Percentiles rank a stretch among this genome's conserved stretches.
Evolutionary conservation across 1,140 invertebrate genomes (phyloP).

Genomic region (Vanessa atalanta): DNA sequence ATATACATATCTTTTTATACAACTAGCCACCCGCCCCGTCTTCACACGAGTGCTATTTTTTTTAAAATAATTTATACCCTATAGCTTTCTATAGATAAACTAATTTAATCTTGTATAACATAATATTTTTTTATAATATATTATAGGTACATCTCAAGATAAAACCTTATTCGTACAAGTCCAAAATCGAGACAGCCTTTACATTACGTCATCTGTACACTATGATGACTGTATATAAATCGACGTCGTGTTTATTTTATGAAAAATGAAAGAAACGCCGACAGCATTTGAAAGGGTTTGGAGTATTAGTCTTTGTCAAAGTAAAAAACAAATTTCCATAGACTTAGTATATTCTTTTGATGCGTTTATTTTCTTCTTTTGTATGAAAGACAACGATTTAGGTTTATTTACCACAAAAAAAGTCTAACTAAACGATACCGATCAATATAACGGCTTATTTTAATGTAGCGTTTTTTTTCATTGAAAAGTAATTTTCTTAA

Average conservation of each 20-base stretch:
- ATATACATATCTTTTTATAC: no score
- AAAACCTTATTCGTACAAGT: no score
- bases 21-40: no score
- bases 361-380: background rate
- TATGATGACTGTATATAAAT: background rate
- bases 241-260: background rate
- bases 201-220: background rate
- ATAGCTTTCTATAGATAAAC: no score
- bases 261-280: slow-evolving; percentile 4
- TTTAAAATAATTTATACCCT: no score
- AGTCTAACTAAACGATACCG: background rate
- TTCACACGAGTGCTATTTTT: no score
- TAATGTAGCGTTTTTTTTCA: background rate
- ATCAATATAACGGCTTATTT: background rate
- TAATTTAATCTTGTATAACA: no score
- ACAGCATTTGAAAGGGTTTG: slow-evolving; percentile 3
- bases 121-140: no score
- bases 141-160: no score
- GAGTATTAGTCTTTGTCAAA: slow-evolving; percentile 13
- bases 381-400: background rate
- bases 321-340: slow-evolving; percentile 10
- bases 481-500: background rate
- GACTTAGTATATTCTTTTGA: background rate
- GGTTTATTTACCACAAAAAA: background rate
- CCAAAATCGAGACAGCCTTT: background rate